Evolutionary conservation across 2,797 vertebrate species (phyloP), one percentile per base, ranked within the genome.

Genomic region (Remorina albescens): DNA sequence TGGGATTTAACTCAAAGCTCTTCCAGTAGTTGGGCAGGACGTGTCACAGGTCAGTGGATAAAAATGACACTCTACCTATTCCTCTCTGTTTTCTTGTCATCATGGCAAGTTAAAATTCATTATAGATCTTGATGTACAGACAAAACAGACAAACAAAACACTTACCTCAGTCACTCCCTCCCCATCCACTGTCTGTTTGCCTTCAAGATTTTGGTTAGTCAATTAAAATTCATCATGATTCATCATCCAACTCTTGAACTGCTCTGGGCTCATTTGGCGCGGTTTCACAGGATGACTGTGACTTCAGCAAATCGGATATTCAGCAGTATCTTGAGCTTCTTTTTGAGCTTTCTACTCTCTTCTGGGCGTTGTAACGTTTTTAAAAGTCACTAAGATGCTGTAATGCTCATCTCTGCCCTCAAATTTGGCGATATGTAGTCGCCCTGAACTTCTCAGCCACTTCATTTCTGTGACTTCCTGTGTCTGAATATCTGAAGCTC

Each of bases 361-460:
- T 84, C 74, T 77, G 53, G 23, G 50, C 67, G 8, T 70, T 61
- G 62, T 76, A 41, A 10, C 26, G 0, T 65, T 65, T 69, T 55
- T 8, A 64, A 83, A 8, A 25, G 77, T 81, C 16, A 30, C 78
- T 86, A 57, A 91, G 60, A 90, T 85, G 85, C 53, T 78, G 18
- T 90, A 80, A 88, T 76, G 80, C 76, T 61, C 25, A 19, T 58
- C 65, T 72, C 69, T 25, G 46, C 36, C 71, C 81, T 81, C 58
- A 54, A 42, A 59, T 76, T 89, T 61, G 81, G 78, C 77, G 88
- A 85, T 30, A 93, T 93, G 93, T 92, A 91, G 90, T 90, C 85
- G 6, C 47, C 50, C 34, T 74, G 73, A 80, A 67, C 59, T 41
- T 46, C 62, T 74, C 58, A 12, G 58, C 78, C 56, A 60, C 51